Evolutionary conservation across 2,113 vertebrate genomes (phyloP).

Genomic region (Callionymus lyra): DNA sequence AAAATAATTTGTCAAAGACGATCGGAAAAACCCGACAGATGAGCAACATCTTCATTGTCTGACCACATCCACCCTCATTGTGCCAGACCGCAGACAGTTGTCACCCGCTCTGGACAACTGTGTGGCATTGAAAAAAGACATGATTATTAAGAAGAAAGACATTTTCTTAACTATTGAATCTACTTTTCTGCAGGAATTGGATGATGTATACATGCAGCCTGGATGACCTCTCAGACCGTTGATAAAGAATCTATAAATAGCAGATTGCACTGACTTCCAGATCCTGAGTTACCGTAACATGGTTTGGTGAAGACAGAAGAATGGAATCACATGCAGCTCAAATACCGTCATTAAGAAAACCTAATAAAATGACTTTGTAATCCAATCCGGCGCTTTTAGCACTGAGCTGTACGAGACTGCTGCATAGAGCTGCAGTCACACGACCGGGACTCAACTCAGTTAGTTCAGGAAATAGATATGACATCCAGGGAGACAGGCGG

Average conservation of each 20-base stretch:
- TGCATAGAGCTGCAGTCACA: constrained; percentile 37
- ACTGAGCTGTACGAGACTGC: constrained; percentile 36
- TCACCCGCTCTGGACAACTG: no score
- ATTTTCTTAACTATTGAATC: no score
- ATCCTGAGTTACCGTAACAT: constrained; percentile 41
- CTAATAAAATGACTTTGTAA: constrained; percentile 62
- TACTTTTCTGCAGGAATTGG: no score
- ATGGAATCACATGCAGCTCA: constrained; percentile 40
- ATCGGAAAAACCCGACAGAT: no score
- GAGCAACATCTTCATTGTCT: no score
- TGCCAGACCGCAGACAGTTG: no score
- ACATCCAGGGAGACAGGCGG: constrained; percentile 30
- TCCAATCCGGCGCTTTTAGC: constrained; percentile 66
- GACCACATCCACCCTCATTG: no score
- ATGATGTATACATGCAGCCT: neutral
- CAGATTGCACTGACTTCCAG: constrained; percentile 29
- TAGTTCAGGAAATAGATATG: constrained; percentile 55
- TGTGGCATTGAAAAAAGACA: no score
- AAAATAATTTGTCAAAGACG: no score
- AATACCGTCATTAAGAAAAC: constrained; percentile 61
- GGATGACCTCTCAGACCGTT: constrained; percentile 17
- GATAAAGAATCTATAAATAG: constrained; percentile 26
- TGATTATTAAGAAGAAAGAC: no score
- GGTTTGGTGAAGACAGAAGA: constrained; percentile 49
- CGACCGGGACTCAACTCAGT: constrained; percentile 49